Evolutionary conservation across 2,888 invertebrate species (phyloP).

Genomic region (Taphrorychus bicolor): DNA sequence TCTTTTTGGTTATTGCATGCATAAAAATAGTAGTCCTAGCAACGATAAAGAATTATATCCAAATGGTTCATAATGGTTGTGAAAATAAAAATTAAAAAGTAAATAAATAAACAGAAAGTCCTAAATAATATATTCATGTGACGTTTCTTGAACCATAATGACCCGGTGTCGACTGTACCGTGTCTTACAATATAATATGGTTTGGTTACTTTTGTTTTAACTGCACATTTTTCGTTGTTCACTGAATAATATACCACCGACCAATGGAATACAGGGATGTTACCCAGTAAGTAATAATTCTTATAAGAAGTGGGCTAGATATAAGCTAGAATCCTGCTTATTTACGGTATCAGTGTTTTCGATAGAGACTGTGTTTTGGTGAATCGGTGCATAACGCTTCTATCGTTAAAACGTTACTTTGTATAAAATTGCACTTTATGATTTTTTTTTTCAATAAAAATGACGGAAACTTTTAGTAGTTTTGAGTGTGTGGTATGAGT

Average conservation of each 20-base stretch:
- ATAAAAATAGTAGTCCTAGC: too few species aligned
- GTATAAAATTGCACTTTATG: too few species aligned
- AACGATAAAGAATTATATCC: too few species aligned
- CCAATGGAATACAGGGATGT: conserved; percentile 71
- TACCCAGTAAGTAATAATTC: conserved; percentile 74
- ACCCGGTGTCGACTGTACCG: background rate
- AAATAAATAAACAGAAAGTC: too few species aligned
- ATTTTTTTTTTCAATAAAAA: too few species aligned
- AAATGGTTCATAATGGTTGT: too few species aligned
- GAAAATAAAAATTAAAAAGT: too few species aligned
- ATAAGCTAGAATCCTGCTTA: conserved; percentile 32
- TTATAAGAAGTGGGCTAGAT: conserved; percentile 20
- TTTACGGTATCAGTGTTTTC: conserved; percentile 19
- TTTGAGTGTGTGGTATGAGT: too few species aligned
- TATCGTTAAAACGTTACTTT: too few species aligned
- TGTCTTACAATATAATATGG: conserved; percentile 1
- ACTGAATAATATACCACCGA: conserved; percentile 62
- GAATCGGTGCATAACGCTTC: conserved; percentile 34
- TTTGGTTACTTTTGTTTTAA: conserved; percentile 60
- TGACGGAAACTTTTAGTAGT: too few species aligned
- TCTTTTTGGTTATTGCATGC: too few species aligned
- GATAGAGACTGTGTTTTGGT: conserved; percentile 49
- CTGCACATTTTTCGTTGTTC: conserved; percentile 71
- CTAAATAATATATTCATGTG: too few species aligned
- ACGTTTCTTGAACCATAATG: background rate